Evolutionary conservation across 2,113 vertebrate genomes (phyloP).

Genomic region (Mionectes macconnelli): DNA sequence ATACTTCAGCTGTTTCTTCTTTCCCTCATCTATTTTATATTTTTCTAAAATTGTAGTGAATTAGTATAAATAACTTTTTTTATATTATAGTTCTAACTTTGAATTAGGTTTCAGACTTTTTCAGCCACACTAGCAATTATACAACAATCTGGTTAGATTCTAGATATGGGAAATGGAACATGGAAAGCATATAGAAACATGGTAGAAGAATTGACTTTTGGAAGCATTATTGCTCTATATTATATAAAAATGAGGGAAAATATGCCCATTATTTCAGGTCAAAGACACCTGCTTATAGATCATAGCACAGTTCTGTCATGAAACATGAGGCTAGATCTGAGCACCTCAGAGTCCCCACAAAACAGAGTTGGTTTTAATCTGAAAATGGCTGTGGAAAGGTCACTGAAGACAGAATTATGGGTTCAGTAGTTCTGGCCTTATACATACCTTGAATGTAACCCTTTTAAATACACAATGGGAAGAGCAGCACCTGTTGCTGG

Average conservation of each 20-base stretch:
- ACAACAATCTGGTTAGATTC: background rate
- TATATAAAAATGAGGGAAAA: background rate
- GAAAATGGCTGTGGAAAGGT: background rate
- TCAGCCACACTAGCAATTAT: background rate
- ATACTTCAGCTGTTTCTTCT: background rate
- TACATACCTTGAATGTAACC: background rate
- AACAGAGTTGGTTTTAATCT: background rate
- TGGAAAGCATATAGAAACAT: background rate
- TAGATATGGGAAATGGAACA: background rate
- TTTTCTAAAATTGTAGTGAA: background rate
- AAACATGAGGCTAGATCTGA: background rate
- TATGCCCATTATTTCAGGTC: background rate
- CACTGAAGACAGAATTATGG: background rate
- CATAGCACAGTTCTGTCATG: background rate
- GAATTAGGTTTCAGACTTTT: background rate
- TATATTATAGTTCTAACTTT: background rate
- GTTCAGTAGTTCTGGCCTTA: background rate
- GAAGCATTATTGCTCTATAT: background rate
- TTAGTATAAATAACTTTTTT: background rate
- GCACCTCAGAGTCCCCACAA: background rate
- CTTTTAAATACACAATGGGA: background rate
- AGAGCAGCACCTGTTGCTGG: background rate
- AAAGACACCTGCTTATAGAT: background rate
- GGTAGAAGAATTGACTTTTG: background rate
- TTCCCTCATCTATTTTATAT: background rate